phyloP scores from a whole-genome alignment of 2,797 vertebrate species.

The Sebastes taczanowskii region DNA sequence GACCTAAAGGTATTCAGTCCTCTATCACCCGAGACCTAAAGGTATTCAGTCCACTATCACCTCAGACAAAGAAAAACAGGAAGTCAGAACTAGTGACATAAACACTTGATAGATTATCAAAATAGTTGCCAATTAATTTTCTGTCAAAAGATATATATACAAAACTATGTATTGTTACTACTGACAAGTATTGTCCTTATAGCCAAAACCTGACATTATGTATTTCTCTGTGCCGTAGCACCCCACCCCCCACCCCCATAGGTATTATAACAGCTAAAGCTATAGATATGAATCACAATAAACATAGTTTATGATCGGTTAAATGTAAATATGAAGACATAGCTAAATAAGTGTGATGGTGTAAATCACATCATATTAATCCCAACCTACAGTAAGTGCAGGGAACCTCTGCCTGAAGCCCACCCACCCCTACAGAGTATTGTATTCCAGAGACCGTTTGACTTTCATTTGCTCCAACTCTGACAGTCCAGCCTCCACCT shows the following conservation, averaged over 20 bases:
- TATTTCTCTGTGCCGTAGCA: background rate
- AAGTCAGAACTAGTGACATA: no score
- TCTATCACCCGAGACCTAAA: no score
- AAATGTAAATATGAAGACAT: background rate
- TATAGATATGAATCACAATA: background rate
- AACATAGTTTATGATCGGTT: background rate
- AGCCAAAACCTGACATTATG: background rate
- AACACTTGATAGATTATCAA: no score
- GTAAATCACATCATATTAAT: background rate
- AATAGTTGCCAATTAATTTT: no score
- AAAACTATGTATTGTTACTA: no score
- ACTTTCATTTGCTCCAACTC: conserved; percentile 55
- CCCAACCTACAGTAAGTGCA: background rate
- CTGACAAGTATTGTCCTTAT: background rate
- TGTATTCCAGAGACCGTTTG: conserved; percentile 21
- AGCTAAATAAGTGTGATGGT: background rate
- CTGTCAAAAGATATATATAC: no score
- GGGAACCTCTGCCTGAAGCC: background rate
- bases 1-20: no score
- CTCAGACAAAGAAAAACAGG: no score
- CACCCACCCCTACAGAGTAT: background rate
- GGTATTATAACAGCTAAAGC: background rate
- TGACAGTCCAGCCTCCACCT: conserved; percentile 19
- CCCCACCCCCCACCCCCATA: no score
- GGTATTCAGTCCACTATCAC: no score